Conservation (phyloP, 2,888 invertebrate genomes). For the Dimorphilus gyrociliatus region DNA sequence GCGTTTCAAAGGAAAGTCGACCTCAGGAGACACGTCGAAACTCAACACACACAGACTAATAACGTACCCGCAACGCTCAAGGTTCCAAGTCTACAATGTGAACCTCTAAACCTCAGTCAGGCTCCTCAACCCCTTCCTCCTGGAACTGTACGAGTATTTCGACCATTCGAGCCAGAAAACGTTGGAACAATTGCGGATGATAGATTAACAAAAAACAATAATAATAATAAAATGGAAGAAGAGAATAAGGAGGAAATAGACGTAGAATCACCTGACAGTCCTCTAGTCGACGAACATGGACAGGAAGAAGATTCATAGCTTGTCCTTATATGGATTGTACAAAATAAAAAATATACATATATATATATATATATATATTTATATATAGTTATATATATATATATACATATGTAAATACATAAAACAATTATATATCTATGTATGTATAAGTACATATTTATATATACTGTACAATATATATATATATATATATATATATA, state of each 20-base stretch:
- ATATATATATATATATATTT: slow-evolving; percentile 1
- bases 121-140: no score
- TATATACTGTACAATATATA: no score
- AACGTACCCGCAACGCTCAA: no score
- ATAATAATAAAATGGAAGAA: neutral
- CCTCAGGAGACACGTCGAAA: slow-evolving; percentile 79
- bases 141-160: no score
- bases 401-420: slow-evolving; percentile 5
- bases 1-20: slow-evolving; percentile 69
- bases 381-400: slow-evolving; percentile 5
- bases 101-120: no score
- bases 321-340: neutral
- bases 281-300: neutral
- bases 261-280: no score
- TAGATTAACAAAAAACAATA: neutral
- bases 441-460: slow-evolving; percentile 5
- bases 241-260: neutral
- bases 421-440: slow-evolving; percentile 7
- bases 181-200: neutral
- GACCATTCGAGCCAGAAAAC: no score
- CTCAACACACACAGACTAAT: slow-evolving; percentile 60
- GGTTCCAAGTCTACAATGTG: no score
- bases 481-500: no score
- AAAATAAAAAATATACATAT: neutral
- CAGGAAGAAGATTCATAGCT: no score